These are phyloP conservation scores for Aromia moschata DNA, from an alignment of 2,888 invertebrate genomes.

Conservation along the genomic window DNA sequence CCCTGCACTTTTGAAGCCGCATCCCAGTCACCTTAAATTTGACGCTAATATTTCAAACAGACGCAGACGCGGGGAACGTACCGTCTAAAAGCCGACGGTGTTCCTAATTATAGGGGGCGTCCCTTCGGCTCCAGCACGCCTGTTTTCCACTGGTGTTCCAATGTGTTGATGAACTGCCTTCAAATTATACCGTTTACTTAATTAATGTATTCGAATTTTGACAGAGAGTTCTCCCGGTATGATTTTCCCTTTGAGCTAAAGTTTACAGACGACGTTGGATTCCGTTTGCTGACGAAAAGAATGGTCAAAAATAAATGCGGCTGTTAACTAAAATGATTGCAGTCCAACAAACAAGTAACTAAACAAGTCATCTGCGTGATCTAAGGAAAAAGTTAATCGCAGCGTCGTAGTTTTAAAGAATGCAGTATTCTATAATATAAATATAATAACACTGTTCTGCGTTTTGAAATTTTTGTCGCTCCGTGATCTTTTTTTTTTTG, in stretches of 20 bases:
- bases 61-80: slow-evolving; percentile 33
- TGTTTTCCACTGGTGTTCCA: slow-evolving; percentile 35
- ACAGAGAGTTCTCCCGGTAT: background rate
- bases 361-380: no score
- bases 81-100: slow-evolving; percentile 31
- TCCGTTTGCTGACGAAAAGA: no score
- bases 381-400: no score
- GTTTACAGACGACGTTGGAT: background rate
- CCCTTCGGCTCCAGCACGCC: slow-evolving; percentile 37
- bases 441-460: no score
- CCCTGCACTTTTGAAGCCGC: slow-evolving; percentile 17
- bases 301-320: no score
- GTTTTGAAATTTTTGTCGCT: no score
- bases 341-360: no score
- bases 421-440: no score
- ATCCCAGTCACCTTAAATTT: slow-evolving; percentile 40
- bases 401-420: no score
- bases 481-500: no score
- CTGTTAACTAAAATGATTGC: no score
- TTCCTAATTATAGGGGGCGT: slow-evolving; percentile 39
- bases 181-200: slow-evolving; percentile 40
- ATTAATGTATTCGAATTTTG: slow-evolving; percentile 37
- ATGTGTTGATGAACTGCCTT: slow-evolving; percentile 39
- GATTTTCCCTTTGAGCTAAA: background rate
- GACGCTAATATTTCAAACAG: slow-evolving; percentile 41